Conservation (phyloP, 2,888 invertebrate species). For the Phyllotreta striolata region DNA sequence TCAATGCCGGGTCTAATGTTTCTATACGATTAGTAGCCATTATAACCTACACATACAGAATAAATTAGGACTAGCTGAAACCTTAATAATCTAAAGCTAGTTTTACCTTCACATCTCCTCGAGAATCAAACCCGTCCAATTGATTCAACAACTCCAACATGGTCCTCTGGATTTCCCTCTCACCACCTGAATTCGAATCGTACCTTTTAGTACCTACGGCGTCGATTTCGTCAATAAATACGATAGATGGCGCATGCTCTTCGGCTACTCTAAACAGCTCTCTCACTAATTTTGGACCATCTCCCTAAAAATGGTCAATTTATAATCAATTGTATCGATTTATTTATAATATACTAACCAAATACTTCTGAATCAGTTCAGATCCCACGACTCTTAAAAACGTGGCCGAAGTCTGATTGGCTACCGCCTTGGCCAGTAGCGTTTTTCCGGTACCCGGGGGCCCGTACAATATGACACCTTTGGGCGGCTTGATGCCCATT, state of each 20-base stretch:
- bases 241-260: constrained; percentile 99
- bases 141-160: constrained; percentile 99
- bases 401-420: constrained; percentile 99
- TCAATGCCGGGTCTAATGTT: constrained; percentile 97
- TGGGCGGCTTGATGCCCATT: constrained; percentile 99
- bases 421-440: constrained; percentile 96
- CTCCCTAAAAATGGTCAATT: constrained; percentile 83
- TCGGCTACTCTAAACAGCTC: constrained; percentile 99
- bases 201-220: constrained; percentile 98
- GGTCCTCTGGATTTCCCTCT: constrained; percentile 98
- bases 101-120: constrained; percentile 92
- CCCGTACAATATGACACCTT: constrained; percentile 98
- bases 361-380: constrained; percentile 97
- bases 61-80: neutral
- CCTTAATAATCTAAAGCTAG: constrained; percentile 3
- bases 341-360: constrained; percentile 68
- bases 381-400: constrained; percentile 99
- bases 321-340: too few species aligned
- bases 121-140: constrained; percentile 96
- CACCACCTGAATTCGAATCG: constrained; percentile 99
- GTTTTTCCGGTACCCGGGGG: constrained; percentile 99
- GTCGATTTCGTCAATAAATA: constrained; percentile 99
- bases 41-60: constrained; percentile 72
- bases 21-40: constrained; percentile 99
- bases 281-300: constrained; percentile 97